Evolutionary conservation across 2,888 invertebrate genomes (phyloP).

Genomic region (Metacarcinus magister): DNA sequence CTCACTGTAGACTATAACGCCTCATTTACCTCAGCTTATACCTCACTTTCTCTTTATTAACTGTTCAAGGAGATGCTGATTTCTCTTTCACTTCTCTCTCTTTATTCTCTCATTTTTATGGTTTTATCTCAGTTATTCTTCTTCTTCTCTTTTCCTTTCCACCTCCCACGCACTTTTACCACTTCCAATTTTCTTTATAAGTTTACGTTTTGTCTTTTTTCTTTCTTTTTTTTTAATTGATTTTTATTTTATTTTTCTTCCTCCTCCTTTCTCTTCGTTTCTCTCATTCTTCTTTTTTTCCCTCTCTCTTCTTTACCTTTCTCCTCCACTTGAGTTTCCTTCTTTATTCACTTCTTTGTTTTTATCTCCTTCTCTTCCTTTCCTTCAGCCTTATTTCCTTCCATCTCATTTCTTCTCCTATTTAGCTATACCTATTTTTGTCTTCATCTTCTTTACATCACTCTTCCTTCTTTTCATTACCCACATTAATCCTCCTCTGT

Average conservation of each 20-base stretch:
- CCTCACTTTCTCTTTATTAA: background rate
- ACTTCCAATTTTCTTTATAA: background rate
- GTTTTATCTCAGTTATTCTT: too few species aligned
- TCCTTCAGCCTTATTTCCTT: background rate
- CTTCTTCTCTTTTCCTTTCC: background rate
- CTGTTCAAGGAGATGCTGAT: background rate
- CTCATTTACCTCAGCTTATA: slow-evolving; percentile 45
- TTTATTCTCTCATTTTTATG: too few species aligned
- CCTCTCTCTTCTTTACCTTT: background rate
- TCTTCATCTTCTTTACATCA: background rate
- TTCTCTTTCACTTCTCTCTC: too few species aligned
- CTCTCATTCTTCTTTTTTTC: background rate
- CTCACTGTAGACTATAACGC: background rate
- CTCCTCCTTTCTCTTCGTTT: background rate
- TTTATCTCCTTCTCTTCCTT: background rate
- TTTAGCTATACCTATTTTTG: too few species aligned
- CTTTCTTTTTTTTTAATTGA: background rate
- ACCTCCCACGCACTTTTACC: background rate
- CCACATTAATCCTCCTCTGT: too few species aligned
- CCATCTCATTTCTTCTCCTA: background rate
- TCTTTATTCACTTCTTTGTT: background rate
- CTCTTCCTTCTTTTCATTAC: too few species aligned
- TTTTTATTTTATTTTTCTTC: background rate
- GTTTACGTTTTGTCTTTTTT: too few species aligned
- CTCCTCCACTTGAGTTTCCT: background rate